Conservation (phyloP, 2,113 vertebrate genomes). For the Nycticebus coucang region DNA sequence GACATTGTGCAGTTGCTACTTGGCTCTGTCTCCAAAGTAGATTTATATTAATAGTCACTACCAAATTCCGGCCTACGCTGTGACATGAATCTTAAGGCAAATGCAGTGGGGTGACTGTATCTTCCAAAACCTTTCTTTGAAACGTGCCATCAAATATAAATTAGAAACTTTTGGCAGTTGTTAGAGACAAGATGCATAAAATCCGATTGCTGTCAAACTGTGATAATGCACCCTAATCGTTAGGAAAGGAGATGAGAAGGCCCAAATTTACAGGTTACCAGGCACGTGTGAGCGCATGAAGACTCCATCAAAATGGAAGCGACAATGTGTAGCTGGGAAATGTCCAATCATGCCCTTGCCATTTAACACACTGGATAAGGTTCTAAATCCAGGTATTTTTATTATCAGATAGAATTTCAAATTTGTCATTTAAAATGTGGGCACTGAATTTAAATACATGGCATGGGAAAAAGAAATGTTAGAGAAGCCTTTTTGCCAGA, state of each 20-base stretch:
- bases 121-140: constrained; percentile 25
- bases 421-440: background rate
- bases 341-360: background rate
- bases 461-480: background rate
- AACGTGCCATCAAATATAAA: background rate
- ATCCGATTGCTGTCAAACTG: background rate
- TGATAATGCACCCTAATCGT: background rate
- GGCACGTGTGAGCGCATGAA: background rate
- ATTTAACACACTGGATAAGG: background rate
- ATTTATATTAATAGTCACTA: background rate
- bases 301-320: background rate
- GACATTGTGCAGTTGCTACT: background rate
- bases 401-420: background rate
- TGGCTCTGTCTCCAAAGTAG: background rate
- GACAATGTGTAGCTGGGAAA: background rate
- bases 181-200: background rate
- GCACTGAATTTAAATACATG: background rate
- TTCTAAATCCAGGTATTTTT: background rate
- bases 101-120: background rate
- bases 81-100: background rate
- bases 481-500: background rate
- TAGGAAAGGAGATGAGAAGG: background rate
- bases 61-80: background rate
- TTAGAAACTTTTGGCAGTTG: background rate
- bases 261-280: background rate